phyloP scores from a whole-genome alignment of 2,113 vertebrate species.

The Oryzias melastigma region DNA sequence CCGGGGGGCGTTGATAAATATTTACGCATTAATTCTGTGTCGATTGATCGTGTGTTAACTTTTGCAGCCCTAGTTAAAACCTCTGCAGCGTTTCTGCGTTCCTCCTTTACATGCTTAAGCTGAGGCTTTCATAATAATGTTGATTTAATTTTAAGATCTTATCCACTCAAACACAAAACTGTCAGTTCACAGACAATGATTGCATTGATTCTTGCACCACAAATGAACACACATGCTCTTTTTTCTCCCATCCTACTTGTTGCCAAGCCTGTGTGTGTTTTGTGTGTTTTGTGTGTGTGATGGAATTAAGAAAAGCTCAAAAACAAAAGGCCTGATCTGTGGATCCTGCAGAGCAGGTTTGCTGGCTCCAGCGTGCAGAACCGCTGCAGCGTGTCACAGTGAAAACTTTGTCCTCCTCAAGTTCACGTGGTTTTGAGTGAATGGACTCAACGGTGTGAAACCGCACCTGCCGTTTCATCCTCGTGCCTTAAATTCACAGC shows the following conservation, averaged over 20 bases:
- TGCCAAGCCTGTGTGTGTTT: no score
- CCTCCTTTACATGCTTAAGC: no score
- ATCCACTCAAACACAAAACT: not conserved
- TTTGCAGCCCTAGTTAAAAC: no score
- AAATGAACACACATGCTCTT: not conserved
- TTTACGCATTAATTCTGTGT: no score
- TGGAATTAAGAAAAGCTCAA: constrained; percentile 17
- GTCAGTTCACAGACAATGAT: not conserved
- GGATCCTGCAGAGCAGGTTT: constrained; percentile 38
- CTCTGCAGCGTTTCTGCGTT: no score
- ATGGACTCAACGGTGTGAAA: not conserved
- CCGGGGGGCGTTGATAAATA: no score
- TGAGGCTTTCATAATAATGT: no score
- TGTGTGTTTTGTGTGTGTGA: constrained; percentile 9
- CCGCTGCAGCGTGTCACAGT: constrained; percentile 8
- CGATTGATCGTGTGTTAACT: no score
- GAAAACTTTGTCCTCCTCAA: constrained; percentile 18
- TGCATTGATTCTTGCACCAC: not conserved
- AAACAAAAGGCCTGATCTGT: constrained; percentile 24
- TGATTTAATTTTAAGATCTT: not conserved
- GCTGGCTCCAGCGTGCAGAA: constrained; percentile 1
- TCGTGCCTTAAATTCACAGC: constrained; percentile 7
- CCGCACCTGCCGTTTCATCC: constrained; percentile 7
- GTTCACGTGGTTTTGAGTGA: not conserved
- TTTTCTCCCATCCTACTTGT: no score